These are phyloP conservation scores for Danio rerio DNA, from an alignment of 2,113 vertebrate species.

Conservation along the genomic window DNA sequence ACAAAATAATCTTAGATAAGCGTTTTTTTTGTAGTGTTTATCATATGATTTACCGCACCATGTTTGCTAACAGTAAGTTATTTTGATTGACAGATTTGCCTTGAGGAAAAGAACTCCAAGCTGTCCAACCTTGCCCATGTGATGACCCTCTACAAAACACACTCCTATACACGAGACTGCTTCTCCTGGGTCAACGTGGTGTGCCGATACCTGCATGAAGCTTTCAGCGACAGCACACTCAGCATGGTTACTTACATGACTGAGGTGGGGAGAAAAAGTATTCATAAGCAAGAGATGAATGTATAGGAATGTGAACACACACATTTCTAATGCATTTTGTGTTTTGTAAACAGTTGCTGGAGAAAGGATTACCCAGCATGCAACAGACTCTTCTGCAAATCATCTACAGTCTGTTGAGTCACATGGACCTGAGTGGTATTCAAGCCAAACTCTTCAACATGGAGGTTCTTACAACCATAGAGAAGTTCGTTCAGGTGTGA, in stretches of 20 bases:
- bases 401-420: slow-evolving; percentile 95
- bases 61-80: not conserved
- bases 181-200: slow-evolving; percentile 97
- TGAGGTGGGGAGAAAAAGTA: slow-evolving; percentile 79
- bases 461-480: slow-evolving; percentile 95
- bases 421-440: slow-evolving; percentile 91
- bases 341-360: slow-evolving; percentile 81
- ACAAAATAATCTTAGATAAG: no score
- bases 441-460: slow-evolving; percentile 93
- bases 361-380: slow-evolving; percentile 95
- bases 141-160: slow-evolving; percentile 97
- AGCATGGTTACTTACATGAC: slow-evolving; percentile 96
- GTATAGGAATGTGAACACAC: not conserved
- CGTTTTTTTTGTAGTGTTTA: no score
- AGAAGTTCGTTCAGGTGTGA: slow-evolving; percentile 95
- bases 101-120: slow-evolving; percentile 95
- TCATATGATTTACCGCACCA: not conserved
- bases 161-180: slow-evolving; percentile 94
- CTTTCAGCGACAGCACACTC: slow-evolving; percentile 91
- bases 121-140: slow-evolving; percentile 96
- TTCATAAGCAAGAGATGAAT: not conserved
- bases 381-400: slow-evolving; percentile 97
- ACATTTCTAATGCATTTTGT: not conserved
- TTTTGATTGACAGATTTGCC: slow-evolving; percentile 83
- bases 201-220: slow-evolving; percentile 96